These are phyloP conservation scores for Pseudopleuronectes americanus DNA, from an alignment of 2,797 vertebrate genomes.

Conservation along the genomic window DNA sequence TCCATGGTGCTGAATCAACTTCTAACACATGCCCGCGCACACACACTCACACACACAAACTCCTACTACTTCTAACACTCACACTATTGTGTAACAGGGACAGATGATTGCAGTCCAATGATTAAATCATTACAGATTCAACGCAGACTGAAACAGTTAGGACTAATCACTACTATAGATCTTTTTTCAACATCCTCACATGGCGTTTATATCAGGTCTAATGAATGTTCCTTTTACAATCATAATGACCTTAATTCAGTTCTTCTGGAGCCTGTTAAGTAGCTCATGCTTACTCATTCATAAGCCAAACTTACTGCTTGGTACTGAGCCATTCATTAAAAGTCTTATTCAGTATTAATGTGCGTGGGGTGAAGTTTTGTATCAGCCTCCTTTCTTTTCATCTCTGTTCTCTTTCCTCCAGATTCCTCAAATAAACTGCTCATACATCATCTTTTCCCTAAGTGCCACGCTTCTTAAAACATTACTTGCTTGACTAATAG, in stretches of 20 bases:
- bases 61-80: not conserved
- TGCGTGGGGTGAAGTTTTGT: not conserved
- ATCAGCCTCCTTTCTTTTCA: not conserved
- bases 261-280: conserved; percentile 15
- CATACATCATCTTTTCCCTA: not conserved
- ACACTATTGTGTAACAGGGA: not conserved
- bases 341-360: conserved; percentile 15
- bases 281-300: conserved; percentile 38
- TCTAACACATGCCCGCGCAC: not conserved
- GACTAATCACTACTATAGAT: conserved; percentile 14
- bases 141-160: conserved; percentile 22
- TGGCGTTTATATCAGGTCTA: not conserved
- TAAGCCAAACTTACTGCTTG: conserved; percentile 14
- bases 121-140: conserved; percentile 4
- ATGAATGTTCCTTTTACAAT: conserved; percentile 34
- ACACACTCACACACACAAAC: not conserved
- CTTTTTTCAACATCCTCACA: conserved; percentile 6
- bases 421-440: not conserved
- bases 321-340: conserved; percentile 30
- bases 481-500: not conserved
- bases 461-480: not conserved
- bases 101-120: not conserved
- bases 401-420: not conserved
- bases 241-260: conserved; percentile 13
- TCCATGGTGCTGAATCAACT: conserved; percentile 72